Base-by-base conservation (phyloP, 2,797 vertebrate genomes). In the Rhinophrynus dorsalis region DNA sequence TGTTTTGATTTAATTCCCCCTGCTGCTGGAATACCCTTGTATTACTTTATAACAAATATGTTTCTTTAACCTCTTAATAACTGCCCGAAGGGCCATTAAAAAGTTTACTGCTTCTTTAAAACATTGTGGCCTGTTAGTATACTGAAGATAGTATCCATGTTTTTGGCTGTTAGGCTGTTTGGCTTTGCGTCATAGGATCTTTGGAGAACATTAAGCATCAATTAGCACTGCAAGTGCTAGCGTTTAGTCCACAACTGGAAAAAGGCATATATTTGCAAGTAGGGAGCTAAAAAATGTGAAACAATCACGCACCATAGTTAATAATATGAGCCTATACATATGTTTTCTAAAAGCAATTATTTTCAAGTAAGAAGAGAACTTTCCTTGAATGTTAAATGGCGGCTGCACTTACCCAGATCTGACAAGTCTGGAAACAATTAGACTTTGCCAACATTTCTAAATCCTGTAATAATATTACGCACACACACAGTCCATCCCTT, bases 201-300 rank as follows among this genome's bases (percentile, higher is more conserved):
- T 42, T 58, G 17, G 11, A 58, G 21, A n/a, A 58, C 40, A 29
- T 44, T 60, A 60, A 60, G 38, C 42, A 60, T 44, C 57, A 60
- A 60, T 60, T 60, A 45, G 42, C 38, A 15, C 37, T 30, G 26
- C 23, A 60, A 45, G 9, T 26, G 40, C 17, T 60, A 32, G 17
- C 26, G 26, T 60, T 60, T 60, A 42, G 23, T 30, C 38, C 10
- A 11, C 17, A 44, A 5, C 12, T 26, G 26, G 21, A 44, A 59
- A 27, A 18, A 60, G 23, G 23, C 9, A 40, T 20, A 58, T 58
- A 27, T 58, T 42, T 5, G 21, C 35, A 58, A 48, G 20, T 24
- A 2, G 55, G 57, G 24, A 60, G 5, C 23, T 51, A 51, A 51
- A 48, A 29, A 27, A 51, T 51, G 47, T 51, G 47, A 51, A n/a